Evolutionary conservation across 2,113 vertebrate genomes (phyloP).

Genomic region (Chunga burmeisteri): DNA sequence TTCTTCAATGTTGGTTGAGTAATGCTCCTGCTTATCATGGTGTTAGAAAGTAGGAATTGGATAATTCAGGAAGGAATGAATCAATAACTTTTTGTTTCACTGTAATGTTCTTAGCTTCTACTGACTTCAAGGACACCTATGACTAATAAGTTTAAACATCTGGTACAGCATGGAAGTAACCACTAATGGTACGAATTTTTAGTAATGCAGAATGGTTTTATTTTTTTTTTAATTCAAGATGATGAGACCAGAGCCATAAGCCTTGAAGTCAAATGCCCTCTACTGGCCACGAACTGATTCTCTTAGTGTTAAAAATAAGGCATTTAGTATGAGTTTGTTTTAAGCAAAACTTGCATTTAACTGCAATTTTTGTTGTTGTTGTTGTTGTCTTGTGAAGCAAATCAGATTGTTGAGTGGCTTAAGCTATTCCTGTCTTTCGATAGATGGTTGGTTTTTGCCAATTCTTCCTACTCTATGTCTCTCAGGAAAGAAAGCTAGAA

Average conservation of each 20-base stretch:
- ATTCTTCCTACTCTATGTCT: not conserved
- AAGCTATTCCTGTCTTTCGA: not conserved
- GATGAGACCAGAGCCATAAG: not conserved
- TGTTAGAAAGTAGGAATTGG: not conserved
- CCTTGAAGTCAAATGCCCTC: slow-evolving; percentile 13
- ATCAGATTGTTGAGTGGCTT: not conserved
- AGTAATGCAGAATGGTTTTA: not conserved
- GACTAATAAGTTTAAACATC: not conserved
- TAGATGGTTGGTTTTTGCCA: not conserved
- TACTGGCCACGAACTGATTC: not conserved
- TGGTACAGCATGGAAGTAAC: not conserved
- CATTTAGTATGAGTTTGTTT: rapidly evolving
- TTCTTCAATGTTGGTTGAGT: not conserved
- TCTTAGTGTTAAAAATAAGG: not conserved
- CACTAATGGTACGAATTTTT: not conserved
- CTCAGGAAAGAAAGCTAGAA: not conserved
- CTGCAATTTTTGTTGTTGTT: not conserved
- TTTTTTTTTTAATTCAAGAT: not conserved
- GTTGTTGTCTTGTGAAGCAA: not conserved
- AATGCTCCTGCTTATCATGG: not conserved
- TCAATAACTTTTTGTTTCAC: not conserved
- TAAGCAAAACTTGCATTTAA: not conserved
- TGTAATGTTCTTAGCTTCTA: not conserved
- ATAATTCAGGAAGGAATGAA: not conserved
- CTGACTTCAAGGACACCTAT: not conserved